These are phyloP conservation scores for Elephas maximus DNA, from an alignment of 2,113 vertebrate genomes.

Conservation along the genomic window DNA sequence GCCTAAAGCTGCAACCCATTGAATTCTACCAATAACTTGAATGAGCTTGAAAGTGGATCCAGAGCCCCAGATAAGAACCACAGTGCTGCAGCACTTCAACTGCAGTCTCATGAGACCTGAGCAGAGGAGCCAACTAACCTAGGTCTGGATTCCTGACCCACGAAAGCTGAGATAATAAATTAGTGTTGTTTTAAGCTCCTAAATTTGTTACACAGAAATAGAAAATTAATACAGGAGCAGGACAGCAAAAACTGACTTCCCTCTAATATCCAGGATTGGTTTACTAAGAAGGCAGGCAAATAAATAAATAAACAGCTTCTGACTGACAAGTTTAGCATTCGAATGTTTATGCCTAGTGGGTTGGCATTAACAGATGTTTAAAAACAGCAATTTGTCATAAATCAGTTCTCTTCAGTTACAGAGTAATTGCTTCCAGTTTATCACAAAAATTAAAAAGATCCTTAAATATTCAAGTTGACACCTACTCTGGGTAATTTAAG, in stretches of 20 bases:
- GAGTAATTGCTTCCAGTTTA: conserved; percentile 53
- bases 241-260: neutral
- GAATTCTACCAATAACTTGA: neutral
- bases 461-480: conserved; percentile 67
- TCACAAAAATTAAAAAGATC: conserved; percentile 48
- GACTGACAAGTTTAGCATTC: conserved; percentile 13
- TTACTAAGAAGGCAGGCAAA: neutral
- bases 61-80: neutral
- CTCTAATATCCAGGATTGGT: neutral
- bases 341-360: conserved; percentile 17
- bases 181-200: neutral
- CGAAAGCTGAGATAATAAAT: neutral
- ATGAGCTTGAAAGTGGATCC: neutral
- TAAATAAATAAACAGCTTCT: neutral
- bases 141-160: neutral
- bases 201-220: neutral
- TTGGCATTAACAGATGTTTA: conserved; percentile 52
- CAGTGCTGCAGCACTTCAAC: neutral
- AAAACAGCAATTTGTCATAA: conserved; percentile 58
- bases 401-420: neutral
- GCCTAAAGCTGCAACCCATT: neutral
- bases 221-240: neutral
- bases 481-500: conserved; percentile 53
- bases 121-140: neutral
- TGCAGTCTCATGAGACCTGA: neutral